These are phyloP conservation scores for Gouania willdenowi DNA, from an alignment of 2,797 vertebrate genomes.

Conservation along the genomic window DNA sequence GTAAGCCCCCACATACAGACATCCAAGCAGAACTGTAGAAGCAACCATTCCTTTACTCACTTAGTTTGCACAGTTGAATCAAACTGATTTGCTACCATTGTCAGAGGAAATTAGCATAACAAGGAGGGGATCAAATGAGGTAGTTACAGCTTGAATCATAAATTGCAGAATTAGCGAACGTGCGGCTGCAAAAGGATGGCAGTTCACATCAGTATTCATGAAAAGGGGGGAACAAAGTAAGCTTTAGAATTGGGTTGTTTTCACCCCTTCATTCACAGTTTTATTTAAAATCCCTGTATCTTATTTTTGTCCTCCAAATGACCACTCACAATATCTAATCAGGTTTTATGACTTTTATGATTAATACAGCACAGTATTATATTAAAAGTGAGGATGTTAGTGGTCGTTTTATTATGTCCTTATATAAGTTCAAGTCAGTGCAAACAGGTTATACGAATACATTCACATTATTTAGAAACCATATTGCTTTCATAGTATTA, in stretches of 20 bases:
- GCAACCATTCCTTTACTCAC: conserved; percentile 52
- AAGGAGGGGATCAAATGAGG: conserved; percentile 75
- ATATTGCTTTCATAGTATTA: conserved; percentile 1
- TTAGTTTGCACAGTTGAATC: conserved; percentile 75
- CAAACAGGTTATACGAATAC: background rate
- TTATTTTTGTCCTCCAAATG: conserved; percentile 36
- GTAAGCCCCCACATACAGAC: conserved; percentile 33
- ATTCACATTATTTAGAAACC: conserved; percentile 1
- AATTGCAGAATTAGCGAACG: conserved; percentile 72
- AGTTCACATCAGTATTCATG: conserved; percentile 75
- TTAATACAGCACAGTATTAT: conserved; percentile 12
- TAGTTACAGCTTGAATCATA: conserved; percentile 75
- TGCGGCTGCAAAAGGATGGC: conserved; percentile 68
- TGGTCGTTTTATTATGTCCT: background rate
- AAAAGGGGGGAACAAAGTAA: conserved; percentile 62
- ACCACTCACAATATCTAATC: conserved; percentile 22
- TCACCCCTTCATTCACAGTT: conserved; percentile 26
- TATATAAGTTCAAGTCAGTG: conserved; percentile 3
- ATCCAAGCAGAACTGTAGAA: conserved; percentile 30
- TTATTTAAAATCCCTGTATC: conserved; percentile 47
- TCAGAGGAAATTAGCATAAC: conserved; percentile 74
- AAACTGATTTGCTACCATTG: conserved; percentile 76
- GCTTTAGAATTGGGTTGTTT: conserved; percentile 46
- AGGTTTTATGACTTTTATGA: conserved; percentile 14
- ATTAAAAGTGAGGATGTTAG: background rate